These are phyloP conservation scores for Macrophya annulata DNA, from an alignment of 2,888 invertebrate genomes.

Conservation along the genomic window DNA sequence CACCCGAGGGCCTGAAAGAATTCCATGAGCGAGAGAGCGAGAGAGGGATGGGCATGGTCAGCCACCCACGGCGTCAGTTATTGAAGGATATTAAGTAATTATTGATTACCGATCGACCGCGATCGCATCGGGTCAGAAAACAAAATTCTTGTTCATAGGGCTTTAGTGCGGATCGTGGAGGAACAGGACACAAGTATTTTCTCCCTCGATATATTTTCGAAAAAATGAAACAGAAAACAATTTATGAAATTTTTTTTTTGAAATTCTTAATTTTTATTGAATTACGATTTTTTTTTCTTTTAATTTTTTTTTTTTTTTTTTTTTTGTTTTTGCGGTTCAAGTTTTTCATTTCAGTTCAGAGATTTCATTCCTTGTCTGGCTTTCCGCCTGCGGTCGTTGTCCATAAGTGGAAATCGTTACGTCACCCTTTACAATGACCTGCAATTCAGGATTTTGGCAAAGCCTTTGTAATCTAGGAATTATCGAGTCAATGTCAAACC, in stretches of 20 bases:
- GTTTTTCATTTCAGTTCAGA: not conserved
- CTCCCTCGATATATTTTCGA: not conserved
- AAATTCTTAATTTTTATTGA: not conserved
- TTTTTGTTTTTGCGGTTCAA: not conserved
- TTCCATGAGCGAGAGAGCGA: constrained; percentile 39
- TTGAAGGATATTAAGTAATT: constrained; percentile 78
- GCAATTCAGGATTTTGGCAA: constrained; percentile 58
- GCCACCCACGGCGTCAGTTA: constrained; percentile 78
- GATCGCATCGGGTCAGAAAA: constrained; percentile 15
- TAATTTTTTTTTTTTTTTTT: no score
- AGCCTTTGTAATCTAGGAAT: constrained; percentile 74
- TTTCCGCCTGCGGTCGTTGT: not conserved
- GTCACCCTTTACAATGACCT: not conserved
- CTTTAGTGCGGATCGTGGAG: no score
- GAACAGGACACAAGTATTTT: not conserved
- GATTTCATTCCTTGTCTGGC: not conserved
- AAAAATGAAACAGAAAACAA: not conserved
- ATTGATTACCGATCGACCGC: constrained; percentile 72
- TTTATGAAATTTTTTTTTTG: not conserved
- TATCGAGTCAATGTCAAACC: constrained; percentile 71
- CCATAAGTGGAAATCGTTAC: not conserved
- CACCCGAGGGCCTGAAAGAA: constrained; percentile 36
- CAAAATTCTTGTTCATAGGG: not conserved
- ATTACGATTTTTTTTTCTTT: not conserved
- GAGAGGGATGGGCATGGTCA: constrained; percentile 50